Base-by-base conservation (phyloP, 1,140 invertebrate species). In the Pseudomyrmex sp. region DNA sequence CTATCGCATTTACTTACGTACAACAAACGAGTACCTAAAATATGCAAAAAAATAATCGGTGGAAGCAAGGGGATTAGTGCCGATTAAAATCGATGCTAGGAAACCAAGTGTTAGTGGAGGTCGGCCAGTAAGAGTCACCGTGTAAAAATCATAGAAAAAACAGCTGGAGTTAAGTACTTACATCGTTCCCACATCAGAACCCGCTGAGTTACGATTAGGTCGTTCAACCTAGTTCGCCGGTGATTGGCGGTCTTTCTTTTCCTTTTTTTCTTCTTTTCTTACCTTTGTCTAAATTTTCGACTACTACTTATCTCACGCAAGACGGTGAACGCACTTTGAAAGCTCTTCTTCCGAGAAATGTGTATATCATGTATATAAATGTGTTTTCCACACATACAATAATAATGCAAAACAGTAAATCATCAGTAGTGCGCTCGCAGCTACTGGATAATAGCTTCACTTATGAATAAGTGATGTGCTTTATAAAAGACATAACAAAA, bases 111-210 rank as follows among this genome's bases (percentile, higher is more conserved):
- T 26, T 26, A 26, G 26, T 50, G 65, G 48, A 62, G 26, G 18
- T 46, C 56, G 52, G 23, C 56, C 87, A 69, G 75, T 70, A 85
- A 88, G 72, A 77, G 69, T 61, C 26, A 56, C 2, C 52, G 54
- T 85, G 59, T 89, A 85, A 89, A 85, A 89, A 88, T 88, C 74
- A 23, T 59, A 88, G 72, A 66, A 90, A 85, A 89, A 89, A 54
- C 56, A 84, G 62, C 62, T 26, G 80, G 88, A 54, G 85, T 68
- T 89, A 90, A 91, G 91, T 90, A 91, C 83, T 91, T 86, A 91
- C 91, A 91, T 12, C 89, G 89, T 91, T 91, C 70, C 73, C 82
- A 79, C 91, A 91, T 91, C 89, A 91, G 89, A 86, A 79, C 91
- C 90, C 69, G 90, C 91, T 91, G 91, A 61, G 91, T 84, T 88